Conservation (phyloP, 1,140 invertebrate genomes). For the Platyscapa corneri region DNA sequence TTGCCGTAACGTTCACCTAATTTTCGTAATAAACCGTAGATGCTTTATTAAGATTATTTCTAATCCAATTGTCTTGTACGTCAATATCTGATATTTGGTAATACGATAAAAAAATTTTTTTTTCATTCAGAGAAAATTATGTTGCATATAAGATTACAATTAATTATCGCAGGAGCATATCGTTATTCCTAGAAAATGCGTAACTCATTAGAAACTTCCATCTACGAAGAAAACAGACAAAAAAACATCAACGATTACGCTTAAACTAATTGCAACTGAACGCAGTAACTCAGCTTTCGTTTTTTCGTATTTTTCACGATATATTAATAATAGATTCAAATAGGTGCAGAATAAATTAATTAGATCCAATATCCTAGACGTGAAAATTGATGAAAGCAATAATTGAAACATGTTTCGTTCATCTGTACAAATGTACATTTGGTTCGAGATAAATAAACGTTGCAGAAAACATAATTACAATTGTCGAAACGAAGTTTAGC, state of each 20-base stretch:
- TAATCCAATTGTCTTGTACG: background rate
- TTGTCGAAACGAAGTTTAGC: no score
- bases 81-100: background rate
- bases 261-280: constrained; percentile 9
- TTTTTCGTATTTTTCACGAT: background rate
- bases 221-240: background rate
- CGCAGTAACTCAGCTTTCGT: background rate
- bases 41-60: constrained; percentile 5
- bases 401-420: background rate
- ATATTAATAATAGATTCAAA: background rate
- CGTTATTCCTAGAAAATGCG: background rate
- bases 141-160: background rate
- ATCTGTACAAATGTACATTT: no score
- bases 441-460: no score
- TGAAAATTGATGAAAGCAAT: background rate
- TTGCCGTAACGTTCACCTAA: background rate
- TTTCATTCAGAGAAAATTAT: background rate
- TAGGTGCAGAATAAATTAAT: background rate
- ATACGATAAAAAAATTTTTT: background rate
- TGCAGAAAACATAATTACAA: no score
- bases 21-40: constrained; percentile 8
- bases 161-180: background rate
- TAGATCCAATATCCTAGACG: background rate
- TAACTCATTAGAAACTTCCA: background rate
- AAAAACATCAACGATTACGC: background rate